Conservation (phyloP, 1,140 invertebrate genomes). For the Drosophila pachea region DNA sequence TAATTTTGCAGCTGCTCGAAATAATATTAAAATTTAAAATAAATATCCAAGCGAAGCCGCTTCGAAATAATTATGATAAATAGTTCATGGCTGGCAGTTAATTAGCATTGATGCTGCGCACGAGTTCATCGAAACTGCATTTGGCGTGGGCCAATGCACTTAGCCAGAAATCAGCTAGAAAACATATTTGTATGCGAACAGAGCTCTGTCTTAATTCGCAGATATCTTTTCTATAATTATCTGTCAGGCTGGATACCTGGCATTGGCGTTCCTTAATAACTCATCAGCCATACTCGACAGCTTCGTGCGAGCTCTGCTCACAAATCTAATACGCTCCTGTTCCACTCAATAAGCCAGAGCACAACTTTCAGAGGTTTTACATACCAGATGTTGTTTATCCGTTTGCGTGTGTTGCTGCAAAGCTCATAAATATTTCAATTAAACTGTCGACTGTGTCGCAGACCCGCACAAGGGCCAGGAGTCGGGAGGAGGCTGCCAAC, state of each 20-base stretch:
- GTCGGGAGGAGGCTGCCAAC: constrained; percentile 9
- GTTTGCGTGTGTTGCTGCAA: not conserved
- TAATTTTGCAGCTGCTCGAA: constrained; percentile 7
- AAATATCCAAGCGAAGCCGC: constrained; percentile 4
- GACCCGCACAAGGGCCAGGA: not conserved
- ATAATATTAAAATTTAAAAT: constrained; percentile 27
- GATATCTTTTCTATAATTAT: too few species aligned
- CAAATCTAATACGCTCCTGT: too few species aligned
- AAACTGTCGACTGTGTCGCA: constrained; percentile 38
- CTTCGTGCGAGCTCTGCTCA: too few species aligned
- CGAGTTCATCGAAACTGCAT: constrained; percentile 39
- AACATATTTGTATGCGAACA: not conserved
- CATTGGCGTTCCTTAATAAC: too few species aligned
- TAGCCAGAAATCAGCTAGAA: not conserved
- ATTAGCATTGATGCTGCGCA: constrained; percentile 33
- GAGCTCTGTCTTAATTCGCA: too few species aligned
- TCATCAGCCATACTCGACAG: too few species aligned
- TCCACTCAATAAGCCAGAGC: not conserved
- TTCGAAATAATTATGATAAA: constrained; percentile 37
- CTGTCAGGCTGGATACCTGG: too few species aligned
- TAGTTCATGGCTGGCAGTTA: constrained; percentile 25
- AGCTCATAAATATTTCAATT: constrained; percentile 69
- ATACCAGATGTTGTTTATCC: constrained; percentile 3
- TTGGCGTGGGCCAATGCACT: constrained; percentile 26
- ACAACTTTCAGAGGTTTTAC: constrained; percentile 12